Conservation (phyloP, 2,888 invertebrate genomes). For the Linnaemya tessellans region DNA sequence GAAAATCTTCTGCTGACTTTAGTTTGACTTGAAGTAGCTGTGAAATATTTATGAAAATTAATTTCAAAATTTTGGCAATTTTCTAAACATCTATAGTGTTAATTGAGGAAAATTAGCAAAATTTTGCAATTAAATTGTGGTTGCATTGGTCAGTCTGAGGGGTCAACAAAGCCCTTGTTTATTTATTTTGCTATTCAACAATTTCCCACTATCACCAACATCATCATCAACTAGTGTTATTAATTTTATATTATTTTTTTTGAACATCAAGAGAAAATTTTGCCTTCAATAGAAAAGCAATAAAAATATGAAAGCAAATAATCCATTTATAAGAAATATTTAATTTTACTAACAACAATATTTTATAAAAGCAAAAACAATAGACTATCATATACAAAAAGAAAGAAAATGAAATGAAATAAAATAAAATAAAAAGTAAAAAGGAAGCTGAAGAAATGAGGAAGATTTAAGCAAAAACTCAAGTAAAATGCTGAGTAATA, state of each 20-base stretch:
- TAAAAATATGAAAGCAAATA: constrained; percentile 25
- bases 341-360: constrained; percentile 58
- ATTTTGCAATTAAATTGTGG: no score
- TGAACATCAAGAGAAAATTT: constrained; percentile 50
- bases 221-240: constrained; percentile 28
- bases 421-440: neutral
- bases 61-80: no score
- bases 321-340: constrained; percentile 29
- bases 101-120: no score
- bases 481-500: constrained; percentile 2
- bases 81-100: no score
- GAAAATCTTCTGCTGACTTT: no score
- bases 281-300: constrained; percentile 22
- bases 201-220: no score
- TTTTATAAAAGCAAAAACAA: constrained; percentile 27
- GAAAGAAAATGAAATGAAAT: neutral
- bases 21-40: no score
- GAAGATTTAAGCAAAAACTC: neutral
- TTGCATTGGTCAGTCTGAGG: no score
- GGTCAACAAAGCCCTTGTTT: constrained; percentile 77
- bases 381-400: neutral
- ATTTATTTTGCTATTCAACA: constrained; percentile 76
- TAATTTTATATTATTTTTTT: no score
- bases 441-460: constrained; percentile 22
- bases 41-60: no score